These are phyloP conservation scores for Pterophyllum scalare DNA, from an alignment of 2,113 vertebrate species.

Conservation along the genomic window DNA sequence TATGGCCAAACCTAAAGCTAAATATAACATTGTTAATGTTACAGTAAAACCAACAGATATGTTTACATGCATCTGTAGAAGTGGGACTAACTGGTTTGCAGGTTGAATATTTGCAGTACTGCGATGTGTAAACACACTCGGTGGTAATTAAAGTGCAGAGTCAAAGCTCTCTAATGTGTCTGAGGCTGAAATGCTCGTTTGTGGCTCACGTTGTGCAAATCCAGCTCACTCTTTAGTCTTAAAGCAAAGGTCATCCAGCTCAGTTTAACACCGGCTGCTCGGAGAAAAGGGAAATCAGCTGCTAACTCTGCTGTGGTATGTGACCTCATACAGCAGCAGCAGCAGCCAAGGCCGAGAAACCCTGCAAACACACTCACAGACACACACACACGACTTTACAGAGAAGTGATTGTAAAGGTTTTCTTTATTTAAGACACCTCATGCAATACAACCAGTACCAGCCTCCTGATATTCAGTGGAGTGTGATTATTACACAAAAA, in stretches of 20 bases:
- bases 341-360: background rate
- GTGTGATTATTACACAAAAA: constrained; percentile 63
- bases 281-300: constrained; percentile 51
- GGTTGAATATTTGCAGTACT: background rate
- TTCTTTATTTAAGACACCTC: constrained; percentile 70
- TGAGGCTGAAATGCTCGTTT: background rate
- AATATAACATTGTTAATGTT: background rate
- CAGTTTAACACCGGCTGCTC: constrained; percentile 24
- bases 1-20: no score
- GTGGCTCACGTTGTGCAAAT: constrained; percentile 10
- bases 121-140: background rate
- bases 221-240: constrained; percentile 35
- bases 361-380: background rate
- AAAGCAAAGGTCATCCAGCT: constrained; percentile 37
- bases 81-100: background rate
- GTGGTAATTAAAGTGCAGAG: background rate
- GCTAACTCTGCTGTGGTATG: constrained; percentile 65
- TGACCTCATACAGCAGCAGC: constrained; percentile 54
- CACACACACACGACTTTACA: constrained; percentile 2
- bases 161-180: background rate
- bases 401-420: constrained; percentile 19
- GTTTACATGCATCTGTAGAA: background rate
- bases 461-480: constrained; percentile 47
- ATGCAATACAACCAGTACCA: constrained; percentile 54
- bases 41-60: no score